Percentiles rank a stretch among this genome's conserved stretches.
phyloP scores from a whole-genome alignment of 1,140 invertebrate species.

The Aphelenchoides fujianensis region DNA sequence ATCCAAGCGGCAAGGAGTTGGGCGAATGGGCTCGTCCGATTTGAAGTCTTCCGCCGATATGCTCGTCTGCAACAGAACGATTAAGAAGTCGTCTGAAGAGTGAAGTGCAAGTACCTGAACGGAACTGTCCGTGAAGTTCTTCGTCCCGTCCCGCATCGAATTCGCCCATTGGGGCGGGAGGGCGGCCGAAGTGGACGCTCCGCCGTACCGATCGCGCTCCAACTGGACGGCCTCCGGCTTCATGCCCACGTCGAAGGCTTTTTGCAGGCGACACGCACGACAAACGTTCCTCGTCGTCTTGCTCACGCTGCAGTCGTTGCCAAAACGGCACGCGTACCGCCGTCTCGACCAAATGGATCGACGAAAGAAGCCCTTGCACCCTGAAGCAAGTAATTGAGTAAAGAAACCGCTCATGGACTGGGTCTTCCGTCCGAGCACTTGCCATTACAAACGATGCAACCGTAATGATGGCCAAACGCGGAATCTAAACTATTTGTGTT shows the following conservation, averaged over 20 bases:
- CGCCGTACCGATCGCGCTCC: conserved; percentile 12
- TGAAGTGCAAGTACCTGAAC: not conserved
- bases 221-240: conserved; percentile 8
- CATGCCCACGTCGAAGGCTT: not conserved
- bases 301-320: conserved; percentile 1
- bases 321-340: not conserved
- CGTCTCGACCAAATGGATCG: not conserved
- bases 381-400: too few species aligned
- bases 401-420: not conserved
- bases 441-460: not conserved
- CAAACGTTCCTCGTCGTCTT: conserved; percentile 6
- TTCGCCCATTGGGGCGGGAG: not conserved
- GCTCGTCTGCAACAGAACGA: not conserved
- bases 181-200: not conserved
- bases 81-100: not conserved
- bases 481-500: not conserved
- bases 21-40: not conserved
- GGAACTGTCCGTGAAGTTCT: not conserved
- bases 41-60: not conserved
- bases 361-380: conserved; percentile 11
- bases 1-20: conserved; percentile 1
- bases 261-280: conserved; percentile 4
- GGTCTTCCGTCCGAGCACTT: too few species aligned
- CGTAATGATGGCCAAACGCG: conserved; percentile 1
- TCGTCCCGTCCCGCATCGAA: not conserved